Evolutionary conservation across 2,797 vertebrate genomes (phyloP), one percentile per base, ranked within the genome.

Genomic region (Mus caroli): DNA sequence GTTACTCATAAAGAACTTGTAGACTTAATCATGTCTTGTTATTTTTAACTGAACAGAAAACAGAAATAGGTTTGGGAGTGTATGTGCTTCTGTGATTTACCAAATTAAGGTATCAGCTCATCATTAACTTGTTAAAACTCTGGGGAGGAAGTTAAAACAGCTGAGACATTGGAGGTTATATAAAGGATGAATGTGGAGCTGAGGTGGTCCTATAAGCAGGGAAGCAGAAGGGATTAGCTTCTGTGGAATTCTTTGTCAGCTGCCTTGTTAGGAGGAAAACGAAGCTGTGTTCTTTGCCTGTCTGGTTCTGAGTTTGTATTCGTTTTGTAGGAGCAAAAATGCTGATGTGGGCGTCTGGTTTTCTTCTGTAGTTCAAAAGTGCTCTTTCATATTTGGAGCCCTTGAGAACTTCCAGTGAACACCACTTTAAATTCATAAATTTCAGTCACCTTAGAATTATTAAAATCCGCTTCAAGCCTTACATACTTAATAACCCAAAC

Each of bases 241-340:
- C n/a, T 77, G 43, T 92, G 43, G 87, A 75, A 93, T 77, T 94
- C 78, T 91, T 86, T 93, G 93, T 93, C 90, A 83, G 88, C 56
- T 91, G 31, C 80, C 50, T 46, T 91, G 64, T 80, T 43, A 12
- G 13, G 82, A 26, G 12, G 90, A 43, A 82, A 90, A 94, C 84
- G 69, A 80, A 79, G 46, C 80, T 90, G 54, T 90, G 64, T 92
- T 92, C 80, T 95, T 88, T 93, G 50, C 10, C 24, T 67, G 64
- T 85, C 77, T 79, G 46, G 31, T n/a, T 89, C 31, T 40, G 26
- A 78, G 60, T 28, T 79, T 64, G 28, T 80, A n/a, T 82, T 84
- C 78, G 88, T 62, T 71, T 67, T 71, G 46, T 46, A 26, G 69
- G 17, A 52, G 85, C 64, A 94, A 91, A 95, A 92, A 62, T 83